A percentile compares a stretch with the other conserved stretches of the same genome.
These are phyloP conservation scores for Dolichomitus sp. DNA, from an alignment of 2,888 invertebrate species.

Conservation along the genomic window DNA sequence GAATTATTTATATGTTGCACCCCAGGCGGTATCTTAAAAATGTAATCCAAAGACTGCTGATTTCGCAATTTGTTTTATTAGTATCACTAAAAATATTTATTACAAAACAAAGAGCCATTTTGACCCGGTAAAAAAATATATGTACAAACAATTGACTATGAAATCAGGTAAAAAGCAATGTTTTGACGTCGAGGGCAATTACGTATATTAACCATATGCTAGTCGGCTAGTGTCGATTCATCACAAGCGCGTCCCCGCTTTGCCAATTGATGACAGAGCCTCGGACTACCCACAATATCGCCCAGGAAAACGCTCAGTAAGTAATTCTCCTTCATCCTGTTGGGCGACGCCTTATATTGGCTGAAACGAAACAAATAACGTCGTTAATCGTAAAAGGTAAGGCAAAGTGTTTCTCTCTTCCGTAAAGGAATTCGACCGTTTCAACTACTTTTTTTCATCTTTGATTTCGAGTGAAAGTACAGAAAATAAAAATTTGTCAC, in stretches of 20 bases:
- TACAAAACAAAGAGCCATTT: conserved; percentile 25
- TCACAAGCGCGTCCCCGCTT: conserved; percentile 89
- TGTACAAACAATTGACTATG: conserved; percentile 57
- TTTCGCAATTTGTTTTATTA: conserved; percentile 38
- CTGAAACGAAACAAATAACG: conserved; percentile 86
- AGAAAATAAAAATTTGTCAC: conserved; percentile 1
- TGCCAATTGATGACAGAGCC: conserved; percentile 93
- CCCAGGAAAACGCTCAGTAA: conserved; percentile 95
- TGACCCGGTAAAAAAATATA: conserved; percentile 42
- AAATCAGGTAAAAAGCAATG: conserved; percentile 12
- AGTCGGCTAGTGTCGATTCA: conserved; percentile 75
- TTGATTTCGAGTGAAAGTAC: background rate
- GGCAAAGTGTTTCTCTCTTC: background rate
- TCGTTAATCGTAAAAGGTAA: conserved; percentile 56
- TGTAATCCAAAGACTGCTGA: background rate
- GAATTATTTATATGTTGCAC: background rate
- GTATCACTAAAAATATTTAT: conserved; percentile 22
- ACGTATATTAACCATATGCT: conserved; percentile 15
- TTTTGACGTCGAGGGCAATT: background rate
- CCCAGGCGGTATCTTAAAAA: background rate
- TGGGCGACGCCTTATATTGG: conserved; percentile 92
- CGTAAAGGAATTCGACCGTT: conserved; percentile 24
- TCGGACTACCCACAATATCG: conserved; percentile 93
- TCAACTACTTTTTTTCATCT: background rate
- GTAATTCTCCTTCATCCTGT: conserved; percentile 91